phyloP scores from a whole-genome alignment of 2,113 vertebrate genomes.

The Aptenodytes patagonicus region DNA sequence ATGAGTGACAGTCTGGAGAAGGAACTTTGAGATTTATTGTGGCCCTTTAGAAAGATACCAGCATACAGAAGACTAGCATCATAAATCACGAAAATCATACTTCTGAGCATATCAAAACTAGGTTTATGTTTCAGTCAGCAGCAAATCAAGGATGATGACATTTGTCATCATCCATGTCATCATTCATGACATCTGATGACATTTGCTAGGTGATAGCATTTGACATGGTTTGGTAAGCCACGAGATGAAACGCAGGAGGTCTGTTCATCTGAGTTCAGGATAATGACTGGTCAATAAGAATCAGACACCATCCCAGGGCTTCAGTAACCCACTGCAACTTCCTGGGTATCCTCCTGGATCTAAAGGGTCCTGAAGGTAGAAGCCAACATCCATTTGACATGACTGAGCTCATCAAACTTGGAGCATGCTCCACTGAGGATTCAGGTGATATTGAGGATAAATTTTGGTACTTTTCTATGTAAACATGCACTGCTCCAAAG shows the following conservation, averaged over 20 bases:
- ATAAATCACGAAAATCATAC: not conserved
- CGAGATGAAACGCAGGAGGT: not conserved
- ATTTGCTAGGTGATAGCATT: not conserved
- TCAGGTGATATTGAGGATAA: not conserved
- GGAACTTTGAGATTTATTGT: not conserved
- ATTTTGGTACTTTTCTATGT: not conserved
- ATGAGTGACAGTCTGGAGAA: not conserved
- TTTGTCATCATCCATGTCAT: not conserved
- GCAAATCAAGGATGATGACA: not conserved
- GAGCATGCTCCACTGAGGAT: not conserved
- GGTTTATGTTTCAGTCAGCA: not conserved
- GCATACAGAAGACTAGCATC: not conserved
- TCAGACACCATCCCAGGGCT: not conserved
- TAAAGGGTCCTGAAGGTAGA: not conserved
- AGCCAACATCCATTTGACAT: not conserved
- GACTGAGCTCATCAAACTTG: not conserved
- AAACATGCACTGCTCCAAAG: not conserved
- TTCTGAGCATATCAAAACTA: not conserved
- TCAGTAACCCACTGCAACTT: not conserved
- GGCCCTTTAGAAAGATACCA: not conserved
- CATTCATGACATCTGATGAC: not conserved
- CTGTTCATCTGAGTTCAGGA: not conserved
- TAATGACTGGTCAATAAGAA: not conserved
- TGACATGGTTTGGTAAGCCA: not conserved
- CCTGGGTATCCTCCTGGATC: not conserved